Evolutionary conservation across 2,113 vertebrate species (phyloP).

Genomic region (Tautogolabrus adspersus): DNA sequence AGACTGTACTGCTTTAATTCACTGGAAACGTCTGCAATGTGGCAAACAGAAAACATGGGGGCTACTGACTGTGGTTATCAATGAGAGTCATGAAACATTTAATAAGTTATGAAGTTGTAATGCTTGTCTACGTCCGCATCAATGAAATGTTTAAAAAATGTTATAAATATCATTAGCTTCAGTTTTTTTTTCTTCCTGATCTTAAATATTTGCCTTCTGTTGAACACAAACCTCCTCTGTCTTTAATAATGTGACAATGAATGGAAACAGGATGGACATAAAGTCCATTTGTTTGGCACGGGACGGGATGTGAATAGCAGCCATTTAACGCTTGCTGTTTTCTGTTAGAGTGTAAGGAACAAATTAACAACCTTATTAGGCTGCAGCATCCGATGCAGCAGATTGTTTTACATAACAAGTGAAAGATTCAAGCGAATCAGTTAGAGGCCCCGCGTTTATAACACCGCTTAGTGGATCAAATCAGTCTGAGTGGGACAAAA

Average conservation of each 20-base stretch:
- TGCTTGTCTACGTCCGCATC: not conserved
- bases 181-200: not conserved
- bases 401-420: not conserved
- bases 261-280: not conserved
- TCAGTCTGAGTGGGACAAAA: not conserved
- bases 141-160: not conserved
- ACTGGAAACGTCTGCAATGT: not conserved
- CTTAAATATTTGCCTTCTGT: not conserved
- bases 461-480: not conserved
- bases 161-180: not conserved
- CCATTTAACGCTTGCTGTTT: conserved; percentile 9
- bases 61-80: not conserved
- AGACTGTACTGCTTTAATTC: not conserved
- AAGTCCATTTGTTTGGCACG: conserved; percentile 18
- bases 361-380: conserved; percentile 12
- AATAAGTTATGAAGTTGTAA: not conserved
- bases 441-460: not conserved
- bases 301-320: conserved; percentile 17
- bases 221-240: not conserved
- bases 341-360: conserved; percentile 1
- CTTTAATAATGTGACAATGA: not conserved
- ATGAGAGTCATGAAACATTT: not conserved
- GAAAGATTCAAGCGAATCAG: no score
- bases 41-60: not conserved
- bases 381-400: conserved; percentile 8